Evolutionary conservation across 2,888 invertebrate species (phyloP).

Genomic region (Muschampia plurimacula): DNA sequence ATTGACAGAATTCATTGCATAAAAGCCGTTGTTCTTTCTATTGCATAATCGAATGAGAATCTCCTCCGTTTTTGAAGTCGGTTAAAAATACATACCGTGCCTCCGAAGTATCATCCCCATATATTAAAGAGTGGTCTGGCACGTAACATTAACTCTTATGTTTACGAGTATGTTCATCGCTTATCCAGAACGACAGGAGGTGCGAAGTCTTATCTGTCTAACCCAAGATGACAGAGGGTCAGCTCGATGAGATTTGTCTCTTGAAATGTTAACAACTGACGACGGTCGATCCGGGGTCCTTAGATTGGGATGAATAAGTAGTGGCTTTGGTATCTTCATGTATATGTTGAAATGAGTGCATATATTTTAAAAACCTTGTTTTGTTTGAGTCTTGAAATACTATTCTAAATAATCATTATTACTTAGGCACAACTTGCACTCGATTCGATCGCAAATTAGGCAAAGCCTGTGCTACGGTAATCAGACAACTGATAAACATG

Average conservation of each 20-base stretch:
- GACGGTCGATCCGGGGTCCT: not conserved
- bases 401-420: no score
- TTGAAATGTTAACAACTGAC: conserved; percentile 18
- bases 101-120: not conserved
- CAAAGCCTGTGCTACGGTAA: no score
- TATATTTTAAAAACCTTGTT: no score
- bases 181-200: conserved; percentile 3
- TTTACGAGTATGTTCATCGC: not conserved
- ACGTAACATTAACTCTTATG: conserved; percentile 5
- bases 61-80: no score
- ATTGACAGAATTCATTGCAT: no score
- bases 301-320: not conserved
- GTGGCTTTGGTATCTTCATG: not conserved
- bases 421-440: no score
- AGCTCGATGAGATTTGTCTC: conserved; percentile 28
- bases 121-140: not conserved
- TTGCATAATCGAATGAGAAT: no score
- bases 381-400: no score
- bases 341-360: not conserved
- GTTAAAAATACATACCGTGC: not conserved
- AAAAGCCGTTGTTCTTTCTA: no score
- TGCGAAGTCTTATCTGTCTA: conserved; percentile 13
- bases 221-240: conserved; percentile 24
- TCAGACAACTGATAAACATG: no score
- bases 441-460: no score